Conservation (phyloP, 2,888 invertebrate genomes). For the Eurytoma adleriae region DNA sequence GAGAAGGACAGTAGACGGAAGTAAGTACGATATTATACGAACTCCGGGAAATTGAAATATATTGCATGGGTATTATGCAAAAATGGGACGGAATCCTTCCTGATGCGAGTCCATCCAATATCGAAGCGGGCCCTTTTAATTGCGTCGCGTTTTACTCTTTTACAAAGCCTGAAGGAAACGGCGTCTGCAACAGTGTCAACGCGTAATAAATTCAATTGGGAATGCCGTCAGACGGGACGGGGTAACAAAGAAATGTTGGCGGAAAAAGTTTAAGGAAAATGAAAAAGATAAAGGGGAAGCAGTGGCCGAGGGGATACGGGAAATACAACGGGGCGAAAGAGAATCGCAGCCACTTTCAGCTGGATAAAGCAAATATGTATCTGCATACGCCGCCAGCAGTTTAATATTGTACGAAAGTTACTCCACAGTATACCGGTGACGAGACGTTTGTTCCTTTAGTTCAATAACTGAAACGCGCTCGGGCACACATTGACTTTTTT, state of each 20-base stretch:
- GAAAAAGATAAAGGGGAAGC: constrained; percentile 37
- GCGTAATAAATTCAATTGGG: constrained; percentile 2
- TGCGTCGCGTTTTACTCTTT: too few species aligned
- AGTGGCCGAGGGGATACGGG: background rate
- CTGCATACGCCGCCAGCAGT: constrained; percentile 50
- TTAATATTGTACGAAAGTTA: constrained; percentile 51
- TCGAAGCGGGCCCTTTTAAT: too few species aligned
- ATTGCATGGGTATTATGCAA: too few species aligned
- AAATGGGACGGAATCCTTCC: too few species aligned
- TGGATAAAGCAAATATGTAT: constrained; percentile 55
- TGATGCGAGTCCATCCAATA: too few species aligned
- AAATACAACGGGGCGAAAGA: background rate
- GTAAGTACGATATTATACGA: too few species aligned
- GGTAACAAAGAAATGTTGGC: constrained; percentile 1
- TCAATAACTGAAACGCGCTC: constrained; percentile 33
- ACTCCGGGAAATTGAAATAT: too few species aligned
- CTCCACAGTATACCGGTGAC: constrained; percentile 18
- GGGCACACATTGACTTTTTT: background rate
- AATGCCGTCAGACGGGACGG: constrained; percentile 2
- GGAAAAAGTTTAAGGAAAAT: constrained; percentile 4
- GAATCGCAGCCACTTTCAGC: constrained; percentile 30
- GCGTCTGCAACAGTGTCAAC: too few species aligned
- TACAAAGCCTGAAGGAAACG: too few species aligned
- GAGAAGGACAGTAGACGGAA: background rate
- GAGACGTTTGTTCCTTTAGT: constrained; percentile 47